Percentiles rank a stretch among this genome's conserved stretches.
phyloP scores from a whole-genome alignment of 2,113 vertebrate species.

The Todiramphus chloris region DNA sequence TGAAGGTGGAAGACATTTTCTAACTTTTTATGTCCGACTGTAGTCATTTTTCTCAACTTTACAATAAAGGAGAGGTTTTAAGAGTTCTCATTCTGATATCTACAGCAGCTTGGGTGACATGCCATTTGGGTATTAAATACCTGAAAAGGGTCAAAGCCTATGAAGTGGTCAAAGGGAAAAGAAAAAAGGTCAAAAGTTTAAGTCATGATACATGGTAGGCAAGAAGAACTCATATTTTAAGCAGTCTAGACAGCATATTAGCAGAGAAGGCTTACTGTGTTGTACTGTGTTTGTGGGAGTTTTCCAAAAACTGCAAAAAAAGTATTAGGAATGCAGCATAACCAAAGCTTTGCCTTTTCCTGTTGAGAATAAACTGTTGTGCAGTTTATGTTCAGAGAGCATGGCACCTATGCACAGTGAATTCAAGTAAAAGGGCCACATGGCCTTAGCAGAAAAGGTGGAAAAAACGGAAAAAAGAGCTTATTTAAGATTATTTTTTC shows the following conservation, averaged over 20 bases:
- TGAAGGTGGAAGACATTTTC: neutral
- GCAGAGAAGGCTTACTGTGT: conserved; percentile 52
- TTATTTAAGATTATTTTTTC: neutral
- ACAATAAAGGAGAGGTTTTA: neutral
- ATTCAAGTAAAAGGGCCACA: neutral
- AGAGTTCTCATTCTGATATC: neutral
- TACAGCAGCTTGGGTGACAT: neutral
- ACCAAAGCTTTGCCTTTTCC: conserved; percentile 37
- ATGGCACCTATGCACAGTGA: neutral
- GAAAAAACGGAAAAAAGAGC: neutral
- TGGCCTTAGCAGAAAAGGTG: neutral
- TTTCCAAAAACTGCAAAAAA: conserved; percentile 67
- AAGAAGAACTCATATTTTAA: conserved; percentile 64
- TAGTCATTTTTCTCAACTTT: neutral
- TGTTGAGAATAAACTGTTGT: neutral
- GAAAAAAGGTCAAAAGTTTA: conserved; percentile 72
- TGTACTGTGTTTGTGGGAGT: conserved; percentile 47
- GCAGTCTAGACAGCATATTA: conserved; percentile 73
- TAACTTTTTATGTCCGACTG: neutral
- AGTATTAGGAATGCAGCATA: conserved; percentile 43
- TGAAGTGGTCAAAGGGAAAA: conserved; percentile 51
- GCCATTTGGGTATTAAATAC: conserved; percentile 47
- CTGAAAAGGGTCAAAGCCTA: conserved; percentile 26
- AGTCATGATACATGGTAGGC: conserved; percentile 30
- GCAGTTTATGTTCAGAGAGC: conserved; percentile 20